phyloP scores from a whole-genome alignment of 2,797 vertebrate genomes.

The Megalops cyprinoides region DNA sequence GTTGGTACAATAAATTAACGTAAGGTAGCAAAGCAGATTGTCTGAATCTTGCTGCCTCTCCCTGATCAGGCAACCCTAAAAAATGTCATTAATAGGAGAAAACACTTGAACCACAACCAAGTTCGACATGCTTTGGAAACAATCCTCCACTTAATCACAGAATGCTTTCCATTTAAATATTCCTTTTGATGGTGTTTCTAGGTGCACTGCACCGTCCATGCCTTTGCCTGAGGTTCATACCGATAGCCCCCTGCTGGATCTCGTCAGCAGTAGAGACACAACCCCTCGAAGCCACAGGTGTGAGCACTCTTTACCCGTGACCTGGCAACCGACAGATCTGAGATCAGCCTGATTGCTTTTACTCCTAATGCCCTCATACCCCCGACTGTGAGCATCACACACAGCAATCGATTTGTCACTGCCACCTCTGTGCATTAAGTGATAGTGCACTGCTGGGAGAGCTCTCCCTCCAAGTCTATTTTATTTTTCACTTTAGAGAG shows the following conservation, averaged over 20 bases:
- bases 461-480: background rate
- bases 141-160: no score
- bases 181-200: constrained; percentile 9
- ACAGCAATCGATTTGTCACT: background rate
- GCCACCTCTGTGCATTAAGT: background rate
- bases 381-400: background rate
- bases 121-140: background rate
- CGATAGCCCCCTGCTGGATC: constrained; percentile 6
- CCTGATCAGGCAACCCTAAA: background rate
- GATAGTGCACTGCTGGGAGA: background rate
- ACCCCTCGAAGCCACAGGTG: constrained; percentile 18
- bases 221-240: constrained; percentile 2
- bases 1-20: background rate
- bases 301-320: constrained; percentile 14
- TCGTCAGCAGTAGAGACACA: constrained; percentile 32
- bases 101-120: background rate
- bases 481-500: background rate
- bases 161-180: no score
- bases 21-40: background rate
- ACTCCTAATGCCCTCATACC: background rate
- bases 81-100: background rate
- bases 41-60: background rate
- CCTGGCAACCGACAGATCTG: background rate
- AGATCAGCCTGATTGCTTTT: constrained; percentile 27
- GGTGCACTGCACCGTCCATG: background rate